Evolutionary conservation across 2,113 vertebrate genomes (phyloP), one percentile per base, ranked within the genome.

Genomic region (Mus pahari): DNA sequence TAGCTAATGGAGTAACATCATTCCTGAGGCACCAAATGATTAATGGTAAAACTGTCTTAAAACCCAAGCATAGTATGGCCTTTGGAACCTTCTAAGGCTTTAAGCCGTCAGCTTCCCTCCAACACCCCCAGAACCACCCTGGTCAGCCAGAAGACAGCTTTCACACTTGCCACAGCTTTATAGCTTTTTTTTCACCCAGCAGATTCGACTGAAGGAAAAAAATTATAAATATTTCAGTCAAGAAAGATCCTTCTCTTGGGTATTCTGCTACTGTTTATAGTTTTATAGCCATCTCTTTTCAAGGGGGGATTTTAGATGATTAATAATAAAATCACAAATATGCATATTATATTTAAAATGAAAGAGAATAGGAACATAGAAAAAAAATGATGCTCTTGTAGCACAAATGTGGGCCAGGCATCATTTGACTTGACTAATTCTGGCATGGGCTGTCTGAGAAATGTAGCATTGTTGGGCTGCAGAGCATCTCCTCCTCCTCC

Each of bases 341-440:
- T n/a, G 50, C 50, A 94, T 68, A 95, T 92, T 73, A 86, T 81
- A 58, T 78, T 92, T 2, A 39, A 94, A 78, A 45, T 73, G 20
- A 62, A 94, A 68, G 42, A 84, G 16, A 89, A 60, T 11, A 86
- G n/a, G 77, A 94, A 94, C 42, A 50, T 7, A 53, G 50, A 86
- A 91, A 95, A 95, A 62, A 11, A 66, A n/a, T 36, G n/a, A 7
- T 5, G n/a, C 16, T 6, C 39, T 84, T 73, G 73, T 19, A 94
- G 50, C 12, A n/a, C 60, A 86, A 73, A 77, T 82, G 22, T 39
- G 10, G 24, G 19, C 14, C 13, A 5, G 28, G 31, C 73, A 73
- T 62, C 16, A 53, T 17, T n/a, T 17, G 42, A 31, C 7, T 42
- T 50, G 28, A 26, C 24, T 83, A 55, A 13, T 17, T 33, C 64